Conservation (phyloP, 2,888 invertebrate genomes). For the Myopa tessellatipennis region DNA sequence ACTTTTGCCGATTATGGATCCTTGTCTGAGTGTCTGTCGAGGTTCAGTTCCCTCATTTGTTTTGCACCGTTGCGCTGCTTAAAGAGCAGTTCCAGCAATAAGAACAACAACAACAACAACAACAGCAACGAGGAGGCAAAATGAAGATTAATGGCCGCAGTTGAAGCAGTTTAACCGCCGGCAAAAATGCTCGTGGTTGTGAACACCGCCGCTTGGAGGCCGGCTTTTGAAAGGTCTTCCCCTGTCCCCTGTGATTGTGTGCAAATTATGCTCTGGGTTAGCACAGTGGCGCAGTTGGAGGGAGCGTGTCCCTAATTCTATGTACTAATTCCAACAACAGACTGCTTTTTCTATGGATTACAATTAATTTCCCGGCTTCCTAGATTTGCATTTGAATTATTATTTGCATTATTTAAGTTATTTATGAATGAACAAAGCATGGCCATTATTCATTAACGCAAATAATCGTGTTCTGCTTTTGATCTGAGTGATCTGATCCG, state of each 20-base stretch:
- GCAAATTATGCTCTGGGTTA: not conserved
- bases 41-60: constrained; percentile 45
- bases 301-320: too few relatives aligned
- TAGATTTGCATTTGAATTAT: too few relatives aligned
- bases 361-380: not conserved
- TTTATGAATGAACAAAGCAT: too few relatives aligned
- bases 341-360: not conserved
- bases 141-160: constrained; percentile 64
- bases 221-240: not conserved
- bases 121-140: constrained; percentile 46
- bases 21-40: constrained; percentile 37
- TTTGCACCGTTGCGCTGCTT: constrained; percentile 46
- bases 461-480: too few relatives aligned
- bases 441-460: too few relatives aligned
- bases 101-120: constrained; percentile 30
- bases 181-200: constrained; percentile 23
- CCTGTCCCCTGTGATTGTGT: not conserved
- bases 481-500: too few relatives aligned
- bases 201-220: constrained; percentile 6
- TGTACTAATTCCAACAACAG: too few relatives aligned
- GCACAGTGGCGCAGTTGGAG: constrained; percentile 6
- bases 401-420: too few relatives aligned
- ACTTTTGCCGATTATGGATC: constrained; percentile 15
- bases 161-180: constrained; percentile 51
- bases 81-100: constrained; percentile 42